Evolutionary conservation across 2,888 invertebrate genomes (phyloP).

Genomic region (Nematopogon swammerdamellus): DNA sequence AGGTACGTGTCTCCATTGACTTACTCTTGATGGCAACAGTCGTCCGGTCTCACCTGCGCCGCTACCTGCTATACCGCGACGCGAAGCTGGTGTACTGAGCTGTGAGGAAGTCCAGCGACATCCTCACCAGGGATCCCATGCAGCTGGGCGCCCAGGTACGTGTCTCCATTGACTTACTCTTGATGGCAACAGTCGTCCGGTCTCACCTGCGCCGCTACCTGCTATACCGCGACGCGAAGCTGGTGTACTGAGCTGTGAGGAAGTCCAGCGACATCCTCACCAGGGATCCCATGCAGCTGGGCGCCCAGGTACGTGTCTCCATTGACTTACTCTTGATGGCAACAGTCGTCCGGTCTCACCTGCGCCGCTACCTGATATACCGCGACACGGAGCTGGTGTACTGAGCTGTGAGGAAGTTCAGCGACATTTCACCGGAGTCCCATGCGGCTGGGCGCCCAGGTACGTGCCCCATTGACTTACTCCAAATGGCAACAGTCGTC

Average conservation of each 20-base stretch:
- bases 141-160: slow-evolving; percentile 81
- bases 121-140: slow-evolving; percentile 82
- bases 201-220: slow-evolving; percentile 82
- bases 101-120: slow-evolving; percentile 79
- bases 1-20: slow-evolving; percentile 36
- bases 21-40: slow-evolving; percentile 34
- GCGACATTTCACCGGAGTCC: slow-evolving; percentile 86
- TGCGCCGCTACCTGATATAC: slow-evolving; percentile 77
- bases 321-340: no score
- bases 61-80: slow-evolving; percentile 79
- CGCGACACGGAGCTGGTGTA: slow-evolving; percentile 83
- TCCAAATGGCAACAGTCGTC: slow-evolving; percentile 52
- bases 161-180: background rate
- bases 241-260: slow-evolving; percentile 79
- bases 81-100: slow-evolving; percentile 82
- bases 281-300: slow-evolving; percentile 83
- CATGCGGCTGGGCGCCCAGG: slow-evolving; percentile 85
- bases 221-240: slow-evolving; percentile 78
- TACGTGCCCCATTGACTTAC: slow-evolving; percentile 15
- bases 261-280: slow-evolving; percentile 84
- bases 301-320: slow-evolving; percentile 63
- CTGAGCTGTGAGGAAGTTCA: slow-evolving; percentile 79
- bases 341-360: slow-evolving; percentile 65
- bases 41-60: slow-evolving; percentile 80
- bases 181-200: slow-evolving; percentile 60